Base-by-base conservation (phyloP, 53 echinoderm and acorn worm species). In the Zoroaster sp. region DNA sequence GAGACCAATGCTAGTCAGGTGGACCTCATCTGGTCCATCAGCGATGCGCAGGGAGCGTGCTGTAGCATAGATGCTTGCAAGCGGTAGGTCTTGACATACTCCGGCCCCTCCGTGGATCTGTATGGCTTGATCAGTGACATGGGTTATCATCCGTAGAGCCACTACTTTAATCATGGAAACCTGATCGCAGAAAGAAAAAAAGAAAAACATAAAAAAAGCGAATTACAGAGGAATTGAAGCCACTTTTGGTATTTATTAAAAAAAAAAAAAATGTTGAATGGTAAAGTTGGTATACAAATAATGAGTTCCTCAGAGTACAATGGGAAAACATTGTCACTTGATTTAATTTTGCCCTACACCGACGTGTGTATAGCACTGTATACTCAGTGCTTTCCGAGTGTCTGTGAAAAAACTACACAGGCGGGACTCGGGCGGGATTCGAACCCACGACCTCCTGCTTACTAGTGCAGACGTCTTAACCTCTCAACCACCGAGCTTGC, bases 11-110 rank as follows among this genome's bases (percentile, higher is more conserved):
- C 88, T 88, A 23, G 94, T 80, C 6, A 98, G 93, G 47, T 98
- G 99, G n/a, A 98, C 99, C 41, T 98, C 99, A 76, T 98, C 99
- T 0, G 99, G 99, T 32, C 99, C 99, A 88, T 98, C 99, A 32
- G 99, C 99, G n/a, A 98, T 88, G 12, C 95, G 88, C n/a, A 98
- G 87, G 32, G 77, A 74, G 38, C 99, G 87, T 2, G 99, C 95
- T 45, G 65, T 49, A 15, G 94, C 88, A 66, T 96, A 98, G 91
- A 94, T 92, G 23, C 75, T 51, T 23, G 94, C 72, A 15, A 98
- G 88, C 0, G 99, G 99, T 43, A 87, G 75, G 42, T 98, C 99
- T 40, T 90, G 77, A 12, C 88, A 91, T 0, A 98, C 94, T 2
- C 99, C 99, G 5, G 91, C 99, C 39, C 99, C 99, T 5, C 99